Evolutionary conservation across 2,797 vertebrate genomes (phyloP).

Genomic region (Pampus argenteus): DNA sequence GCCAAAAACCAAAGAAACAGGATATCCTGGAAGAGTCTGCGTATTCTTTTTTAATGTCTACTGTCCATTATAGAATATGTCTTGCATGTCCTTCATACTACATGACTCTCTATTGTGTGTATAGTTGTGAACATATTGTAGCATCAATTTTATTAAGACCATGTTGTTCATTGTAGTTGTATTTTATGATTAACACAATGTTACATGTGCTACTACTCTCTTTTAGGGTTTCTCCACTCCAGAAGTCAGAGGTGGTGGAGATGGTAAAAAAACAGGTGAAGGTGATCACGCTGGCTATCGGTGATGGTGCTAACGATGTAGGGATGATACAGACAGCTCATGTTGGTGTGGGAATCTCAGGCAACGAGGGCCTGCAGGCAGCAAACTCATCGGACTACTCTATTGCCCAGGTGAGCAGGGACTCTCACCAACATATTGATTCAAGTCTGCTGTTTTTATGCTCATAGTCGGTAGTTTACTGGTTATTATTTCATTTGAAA

Average conservation of each 20-base stretch:
- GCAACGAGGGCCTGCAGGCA: slow-evolving; percentile 97
- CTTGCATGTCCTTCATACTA: slow-evolving; percentile 7
- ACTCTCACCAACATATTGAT: background rate
- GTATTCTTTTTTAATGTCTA: slow-evolving; percentile 1
- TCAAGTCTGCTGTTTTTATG: background rate
- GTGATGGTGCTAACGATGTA: slow-evolving; percentile 98
- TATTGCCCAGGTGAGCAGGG: slow-evolving; percentile 92
- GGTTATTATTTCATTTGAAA: background rate
- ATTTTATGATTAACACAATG: background rate
- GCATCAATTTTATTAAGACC: background rate
- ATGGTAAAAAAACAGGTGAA: slow-evolving; percentile 99
- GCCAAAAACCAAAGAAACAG: slow-evolving; percentile 17
- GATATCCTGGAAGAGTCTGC: slow-evolving; percentile 10
- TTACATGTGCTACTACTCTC: slow-evolving; percentile 13
- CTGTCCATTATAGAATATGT: background rate
- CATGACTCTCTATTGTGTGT: background rate
- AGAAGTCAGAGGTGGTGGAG: slow-evolving; percentile 99
- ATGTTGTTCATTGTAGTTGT: background rate
- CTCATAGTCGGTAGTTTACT: background rate
- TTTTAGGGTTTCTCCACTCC: slow-evolving; percentile 96
- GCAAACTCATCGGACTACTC: slow-evolving; percentile 99
- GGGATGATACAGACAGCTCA: slow-evolving; percentile 99
- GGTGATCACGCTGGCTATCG: slow-evolving; percentile 96
- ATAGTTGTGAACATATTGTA: background rate
- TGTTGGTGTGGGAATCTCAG: slow-evolving; percentile 97